Base-by-base conservation (phyloP, 2,888 invertebrate genomes). In the Lamellibrachia satsuma region DNA sequence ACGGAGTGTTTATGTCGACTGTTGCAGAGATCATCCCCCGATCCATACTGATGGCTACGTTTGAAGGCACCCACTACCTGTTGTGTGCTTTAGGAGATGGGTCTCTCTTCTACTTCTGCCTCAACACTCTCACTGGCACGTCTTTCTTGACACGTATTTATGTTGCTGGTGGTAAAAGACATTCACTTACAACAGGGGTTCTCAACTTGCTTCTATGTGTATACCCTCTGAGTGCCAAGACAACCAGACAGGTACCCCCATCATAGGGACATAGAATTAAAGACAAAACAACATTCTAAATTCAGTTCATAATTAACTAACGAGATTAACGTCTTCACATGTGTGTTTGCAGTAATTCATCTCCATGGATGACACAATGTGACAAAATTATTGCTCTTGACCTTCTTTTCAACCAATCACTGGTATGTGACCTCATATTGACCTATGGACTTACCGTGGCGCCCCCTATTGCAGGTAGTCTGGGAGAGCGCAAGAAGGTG, bases 61-160 rank as follows among this genome's bases (percentile, higher is more conserved):
- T 99, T 96, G 99, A 99, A 96, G 98, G 98, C 3, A 98, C 98
- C 93, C 98, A 95, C 90, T 97, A 97, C 94, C 93, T 97, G 90
- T 95, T 97, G 93, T 96, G 97, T 95, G 99, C 99, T 0, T 97
- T 99, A 55, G 99, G 99, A 7, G 99, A 99, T 97, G 99, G 99
- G 0, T 98, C 99, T 39, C 98, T 99, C 97, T 99, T 98, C 97
- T 99, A 99, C 97, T 99, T 99, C 96, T 98, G 98, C 0, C 97
- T 99, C 93, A 98, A 98, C 96, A 97, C 94, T 52, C 93, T 94
- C 8, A 95, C 96, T 94, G 96, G 97, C 96, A 94, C 92, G 93
- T 93, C 60, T 60, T 0, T 15, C 22, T 6, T 22, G 15, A 55
- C 52, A n/a, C 7, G 8, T 52, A 15, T 57, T 8, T 57, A 57